Percentiles rank a stretch among this genome's conserved stretches.
These are phyloP conservation scores for Eleutherodactylus coqui DNA, from an alignment of 2,797 vertebrate species.

Conservation along the genomic window DNA sequence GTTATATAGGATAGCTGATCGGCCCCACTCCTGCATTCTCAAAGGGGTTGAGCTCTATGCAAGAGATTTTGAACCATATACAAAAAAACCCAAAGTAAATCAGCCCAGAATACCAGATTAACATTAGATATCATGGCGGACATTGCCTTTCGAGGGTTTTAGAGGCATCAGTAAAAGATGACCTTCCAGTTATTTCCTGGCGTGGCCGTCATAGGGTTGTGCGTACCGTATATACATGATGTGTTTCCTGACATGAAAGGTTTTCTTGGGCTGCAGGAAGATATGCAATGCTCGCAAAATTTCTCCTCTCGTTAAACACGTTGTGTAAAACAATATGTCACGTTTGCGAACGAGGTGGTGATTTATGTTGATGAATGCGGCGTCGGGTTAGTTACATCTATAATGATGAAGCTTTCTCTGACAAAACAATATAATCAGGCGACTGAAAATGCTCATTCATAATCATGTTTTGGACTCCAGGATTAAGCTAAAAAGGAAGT, in stretches of 20 bases:
- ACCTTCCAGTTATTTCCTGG: too few relatives aligned
- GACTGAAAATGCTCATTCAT: background rate
- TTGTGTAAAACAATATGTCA: background rate
- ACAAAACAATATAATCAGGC: constrained; percentile 6
- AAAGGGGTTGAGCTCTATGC: too few relatives aligned
- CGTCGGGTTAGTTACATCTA: background rate
- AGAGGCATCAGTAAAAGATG: too few relatives aligned
- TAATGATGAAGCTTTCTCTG: background rate
- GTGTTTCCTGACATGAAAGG: background rate
- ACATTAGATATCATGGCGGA: too few relatives aligned
- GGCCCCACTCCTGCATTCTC: too few relatives aligned
- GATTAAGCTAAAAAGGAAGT: background rate
- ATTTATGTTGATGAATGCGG: constrained; percentile 27
- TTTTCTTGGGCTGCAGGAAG: background rate
- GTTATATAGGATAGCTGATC: background rate
- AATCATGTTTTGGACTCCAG: background rate
- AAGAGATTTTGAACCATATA: too few relatives aligned
- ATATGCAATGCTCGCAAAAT: background rate
- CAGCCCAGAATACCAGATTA: too few relatives aligned
- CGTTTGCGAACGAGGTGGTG: background rate
- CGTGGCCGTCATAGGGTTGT: too few relatives aligned
- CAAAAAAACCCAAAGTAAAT: too few relatives aligned
- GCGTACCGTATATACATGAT: background rate
- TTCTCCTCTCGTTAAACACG: background rate
- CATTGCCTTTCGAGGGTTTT: too few relatives aligned